phyloP scores from a whole-genome alignment of 2,888 invertebrate species.

The Noctua pronuba region DNA sequence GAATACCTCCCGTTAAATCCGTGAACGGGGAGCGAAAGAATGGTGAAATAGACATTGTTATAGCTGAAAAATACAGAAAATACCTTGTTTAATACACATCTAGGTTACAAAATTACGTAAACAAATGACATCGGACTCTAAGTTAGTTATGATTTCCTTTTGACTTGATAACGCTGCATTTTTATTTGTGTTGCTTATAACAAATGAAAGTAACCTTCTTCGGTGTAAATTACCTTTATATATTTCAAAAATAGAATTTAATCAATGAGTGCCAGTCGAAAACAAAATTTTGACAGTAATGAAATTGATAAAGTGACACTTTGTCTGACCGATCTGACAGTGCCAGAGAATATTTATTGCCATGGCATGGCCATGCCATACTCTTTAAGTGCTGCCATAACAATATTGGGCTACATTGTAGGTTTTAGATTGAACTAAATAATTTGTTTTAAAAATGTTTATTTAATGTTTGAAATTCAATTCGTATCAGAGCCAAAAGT shows the following conservation, averaged over 20 bases:
- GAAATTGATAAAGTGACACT: slow-evolving; percentile 1
- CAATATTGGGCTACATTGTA: neutral
- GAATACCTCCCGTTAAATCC: slow-evolving; percentile 92
- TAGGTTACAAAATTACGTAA: slow-evolving; percentile 83
- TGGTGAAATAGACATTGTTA: slow-evolving; percentile 91
- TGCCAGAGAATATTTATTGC: neutral
- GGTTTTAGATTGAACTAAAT: neutral
- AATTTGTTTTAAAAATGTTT: neutral
- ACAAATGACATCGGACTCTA: slow-evolving; percentile 67
- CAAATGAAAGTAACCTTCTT: slow-evolving; percentile 7
- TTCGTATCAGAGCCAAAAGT: neutral
- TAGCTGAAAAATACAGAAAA: slow-evolving; percentile 51
- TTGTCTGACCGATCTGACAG: neutral
- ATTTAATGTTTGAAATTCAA: neutral
- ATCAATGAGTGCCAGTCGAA: slow-evolving; percentile 3
- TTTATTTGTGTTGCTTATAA: slow-evolving; percentile 11
- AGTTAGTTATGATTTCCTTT: neutral
- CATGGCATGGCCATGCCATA: neutral
- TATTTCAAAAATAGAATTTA: slow-evolving; percentile 53
- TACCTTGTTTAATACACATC: slow-evolving; percentile 11
- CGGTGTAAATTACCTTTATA: slow-evolving; percentile 48
- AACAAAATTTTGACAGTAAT: slow-evolving; percentile 45
- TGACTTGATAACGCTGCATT: neutral
- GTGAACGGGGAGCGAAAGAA: slow-evolving; percentile 93
- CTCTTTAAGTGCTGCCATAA: neutral